Conservation (phyloP, 2,113 vertebrate species). For the Artemisiospiza belli region DNA sequence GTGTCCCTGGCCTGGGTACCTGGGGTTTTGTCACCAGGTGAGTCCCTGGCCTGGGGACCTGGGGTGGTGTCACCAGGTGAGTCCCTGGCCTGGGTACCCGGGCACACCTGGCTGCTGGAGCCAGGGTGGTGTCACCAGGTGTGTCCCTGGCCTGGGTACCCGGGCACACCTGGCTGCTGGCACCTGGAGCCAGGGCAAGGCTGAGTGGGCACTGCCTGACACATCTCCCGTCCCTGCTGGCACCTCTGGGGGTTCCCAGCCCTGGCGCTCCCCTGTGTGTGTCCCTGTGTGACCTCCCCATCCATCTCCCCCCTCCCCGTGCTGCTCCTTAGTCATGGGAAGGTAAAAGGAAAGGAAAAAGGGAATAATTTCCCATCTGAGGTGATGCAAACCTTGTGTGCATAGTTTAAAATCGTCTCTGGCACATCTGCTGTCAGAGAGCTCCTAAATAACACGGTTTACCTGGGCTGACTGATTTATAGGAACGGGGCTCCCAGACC, state of each 20-base stretch:
- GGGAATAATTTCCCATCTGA: neutral
- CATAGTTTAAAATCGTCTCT: neutral
- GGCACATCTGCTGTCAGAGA: neutral
- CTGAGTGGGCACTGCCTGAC: fast-evolving
- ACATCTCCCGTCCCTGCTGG: fast-evolving
- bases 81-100: too few species aligned
- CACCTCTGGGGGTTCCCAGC: fast-evolving
- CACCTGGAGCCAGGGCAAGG: fast-evolving
- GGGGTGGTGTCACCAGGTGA: too few species aligned
- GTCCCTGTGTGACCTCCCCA: fast-evolving
- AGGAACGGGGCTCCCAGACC: slow-evolving; percentile 34
- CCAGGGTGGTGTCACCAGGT: fast-evolving
- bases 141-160: neutral
- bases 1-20: too few species aligned
- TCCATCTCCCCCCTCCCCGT: fast-evolving
- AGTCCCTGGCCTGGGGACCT: too few species aligned
- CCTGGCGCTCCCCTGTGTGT: fast-evolving
- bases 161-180: neutral
- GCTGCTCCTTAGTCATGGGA: neutral
- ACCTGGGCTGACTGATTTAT: slow-evolving; percentile 30
- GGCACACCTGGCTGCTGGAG: too few species aligned
- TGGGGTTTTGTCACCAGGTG: too few species aligned
- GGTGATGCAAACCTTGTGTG: neutral
- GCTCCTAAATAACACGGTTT: slow-evolving; percentile 26
- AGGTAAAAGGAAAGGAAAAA: neutral